phyloP scores from a whole-genome alignment of 2,797 vertebrate genomes.

The Meriones psammophilus region DNA sequence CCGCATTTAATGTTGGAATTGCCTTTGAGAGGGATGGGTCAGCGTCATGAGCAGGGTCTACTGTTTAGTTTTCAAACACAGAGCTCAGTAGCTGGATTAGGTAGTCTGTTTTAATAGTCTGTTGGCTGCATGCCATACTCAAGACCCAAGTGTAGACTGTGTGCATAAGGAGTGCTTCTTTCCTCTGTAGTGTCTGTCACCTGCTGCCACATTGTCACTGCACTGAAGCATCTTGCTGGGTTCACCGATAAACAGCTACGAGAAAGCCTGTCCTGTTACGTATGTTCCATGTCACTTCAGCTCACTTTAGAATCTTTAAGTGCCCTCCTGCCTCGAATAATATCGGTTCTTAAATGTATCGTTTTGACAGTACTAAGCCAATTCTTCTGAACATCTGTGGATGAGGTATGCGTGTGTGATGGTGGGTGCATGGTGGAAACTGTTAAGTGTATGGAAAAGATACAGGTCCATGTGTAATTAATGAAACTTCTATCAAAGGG shows the following conservation, averaged over 20 bases:
- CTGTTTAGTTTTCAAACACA: conserved; percentile 39
- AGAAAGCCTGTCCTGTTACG: not conserved
- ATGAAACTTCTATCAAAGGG: not conserved
- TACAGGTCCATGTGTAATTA: accelerated
- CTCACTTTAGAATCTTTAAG: not conserved
- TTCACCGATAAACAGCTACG: too few relatives aligned
- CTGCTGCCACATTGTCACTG: accelerated
- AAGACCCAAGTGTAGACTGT: not conserved
- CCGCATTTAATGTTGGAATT: not conserved
- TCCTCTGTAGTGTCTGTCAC: too few relatives aligned
- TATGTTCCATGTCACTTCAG: not conserved
- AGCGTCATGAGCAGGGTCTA: not conserved
- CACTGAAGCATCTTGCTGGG: accelerated
- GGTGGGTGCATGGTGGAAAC: not conserved
- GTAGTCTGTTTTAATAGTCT: not conserved
- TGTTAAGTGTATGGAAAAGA: not conserved
- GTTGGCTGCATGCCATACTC: not conserved
- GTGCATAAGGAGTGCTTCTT: not conserved
- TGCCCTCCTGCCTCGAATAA: not conserved
- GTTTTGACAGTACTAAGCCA: not conserved
- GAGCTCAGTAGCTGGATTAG: not conserved
- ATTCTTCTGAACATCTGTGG: not conserved
- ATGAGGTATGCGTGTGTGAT: not conserved
- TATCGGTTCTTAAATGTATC: not conserved
- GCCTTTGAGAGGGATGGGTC: conserved; percentile 31